Evolutionary conservation across 1,140 invertebrate species (phyloP).

Genomic region (Orius insidiosus): DNA sequence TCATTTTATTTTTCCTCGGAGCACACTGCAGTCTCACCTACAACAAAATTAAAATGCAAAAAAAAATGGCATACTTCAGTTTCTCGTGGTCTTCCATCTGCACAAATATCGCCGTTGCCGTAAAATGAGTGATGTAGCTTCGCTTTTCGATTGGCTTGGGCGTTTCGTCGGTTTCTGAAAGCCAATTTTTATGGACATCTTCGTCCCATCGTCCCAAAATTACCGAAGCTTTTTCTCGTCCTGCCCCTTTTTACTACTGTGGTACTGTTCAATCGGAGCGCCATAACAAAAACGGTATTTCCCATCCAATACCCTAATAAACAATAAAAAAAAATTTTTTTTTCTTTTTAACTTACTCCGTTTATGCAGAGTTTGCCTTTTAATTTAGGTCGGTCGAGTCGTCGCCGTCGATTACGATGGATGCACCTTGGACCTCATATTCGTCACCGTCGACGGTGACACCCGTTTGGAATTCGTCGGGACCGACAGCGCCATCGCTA

Average conservation of each 20-base stretch:
- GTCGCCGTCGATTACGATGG: too few relatives aligned
- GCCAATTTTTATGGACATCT: slow-evolving; percentile 66
- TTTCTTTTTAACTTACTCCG: not conserved
- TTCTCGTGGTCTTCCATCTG: slow-evolving; percentile 57
- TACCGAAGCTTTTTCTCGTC: slow-evolving; percentile 43
- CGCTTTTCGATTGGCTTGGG: slow-evolving; percentile 42
- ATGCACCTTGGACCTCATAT: too few relatives aligned
- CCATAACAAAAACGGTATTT: slow-evolving; percentile 95
- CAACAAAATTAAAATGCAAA: slow-evolving; percentile 10
- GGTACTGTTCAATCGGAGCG: slow-evolving; percentile 72
- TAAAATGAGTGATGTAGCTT: slow-evolving; percentile 69
- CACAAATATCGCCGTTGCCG: slow-evolving; percentile 66
- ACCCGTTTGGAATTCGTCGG: too few relatives aligned
- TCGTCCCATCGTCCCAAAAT: slow-evolving; percentile 67
- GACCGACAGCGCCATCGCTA: too few relatives aligned
- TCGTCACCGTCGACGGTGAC: too few relatives aligned
- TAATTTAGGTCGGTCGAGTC: too few relatives aligned
- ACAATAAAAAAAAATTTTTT: not conserved
- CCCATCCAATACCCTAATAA: slow-evolving; percentile 49
- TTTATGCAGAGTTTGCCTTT: too few relatives aligned
- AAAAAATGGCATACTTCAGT: slow-evolving; percentile 53
- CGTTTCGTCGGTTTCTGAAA: slow-evolving; percentile 64
- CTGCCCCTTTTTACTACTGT: slow-evolving; percentile 61
- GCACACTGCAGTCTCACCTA: slow-evolving; percentile 64
- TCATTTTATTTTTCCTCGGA: slow-evolving; percentile 38